Conservation (phyloP, 2,888 invertebrate species). For the Tribolium freemani region DNA sequence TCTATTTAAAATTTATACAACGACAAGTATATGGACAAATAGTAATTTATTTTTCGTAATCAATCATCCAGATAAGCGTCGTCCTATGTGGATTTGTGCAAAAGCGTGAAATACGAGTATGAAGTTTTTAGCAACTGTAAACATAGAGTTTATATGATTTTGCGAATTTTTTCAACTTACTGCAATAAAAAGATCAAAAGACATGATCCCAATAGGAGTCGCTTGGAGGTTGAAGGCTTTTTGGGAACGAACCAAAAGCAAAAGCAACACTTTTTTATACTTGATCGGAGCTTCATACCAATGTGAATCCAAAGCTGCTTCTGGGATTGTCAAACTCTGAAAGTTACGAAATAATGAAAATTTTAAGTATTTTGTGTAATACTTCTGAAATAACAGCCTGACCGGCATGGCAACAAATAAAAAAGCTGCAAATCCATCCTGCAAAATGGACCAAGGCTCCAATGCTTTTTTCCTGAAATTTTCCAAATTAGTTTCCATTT, state of each 20-base stretch:
- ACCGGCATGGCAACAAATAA: neutral
- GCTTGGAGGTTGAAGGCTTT: neutral
- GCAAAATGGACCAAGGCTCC: neutral
- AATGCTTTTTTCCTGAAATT: neutral
- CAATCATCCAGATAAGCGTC: neutral
- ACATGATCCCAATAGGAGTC: neutral
- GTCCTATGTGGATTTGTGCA: slow-evolving; percentile 21
- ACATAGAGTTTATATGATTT: neutral
- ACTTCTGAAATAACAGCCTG: neutral
- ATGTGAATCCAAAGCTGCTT: neutral
- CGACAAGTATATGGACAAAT: neutral
- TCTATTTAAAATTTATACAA: neutral
- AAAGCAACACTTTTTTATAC: neutral
- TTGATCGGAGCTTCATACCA: neutral
- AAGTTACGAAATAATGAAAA: neutral
- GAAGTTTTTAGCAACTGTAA: neutral
- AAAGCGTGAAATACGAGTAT: slow-evolving; percentile 2
- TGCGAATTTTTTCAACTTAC: neutral
- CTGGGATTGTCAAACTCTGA: neutral
- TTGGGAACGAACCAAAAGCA: neutral
- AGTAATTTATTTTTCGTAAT: neutral
- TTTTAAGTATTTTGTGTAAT: neutral
- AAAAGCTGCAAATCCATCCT: neutral
- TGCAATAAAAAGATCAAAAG: neutral
- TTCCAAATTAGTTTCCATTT: neutral